Evolutionary conservation across 2,888 invertebrate genomes (phyloP).

Genomic region (Euproctis similis): DNA sequence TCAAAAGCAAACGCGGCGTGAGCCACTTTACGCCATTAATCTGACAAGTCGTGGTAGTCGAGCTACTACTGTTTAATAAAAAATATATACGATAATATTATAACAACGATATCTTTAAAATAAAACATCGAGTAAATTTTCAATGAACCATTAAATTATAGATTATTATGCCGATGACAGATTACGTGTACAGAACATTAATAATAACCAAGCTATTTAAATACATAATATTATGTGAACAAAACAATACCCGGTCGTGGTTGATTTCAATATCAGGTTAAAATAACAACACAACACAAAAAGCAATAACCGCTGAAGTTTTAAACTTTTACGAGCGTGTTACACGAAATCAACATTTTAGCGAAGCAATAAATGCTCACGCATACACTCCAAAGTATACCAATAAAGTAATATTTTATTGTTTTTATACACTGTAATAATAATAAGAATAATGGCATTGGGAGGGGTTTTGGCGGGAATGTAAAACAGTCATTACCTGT

Average conservation of each 20-base stretch:
- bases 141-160: no score
- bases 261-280: constrained; percentile 44
- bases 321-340: constrained; percentile 50
- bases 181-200: constrained; percentile 26
- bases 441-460: no score
- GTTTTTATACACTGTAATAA: constrained; percentile 31
- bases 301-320: constrained; percentile 39
- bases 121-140: no score
- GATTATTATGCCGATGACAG: no score
- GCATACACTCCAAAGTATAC: constrained; percentile 47
- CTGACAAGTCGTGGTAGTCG: no score
- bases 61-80: no score
- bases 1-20: no score
- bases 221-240: constrained; percentile 25
- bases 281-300: constrained; percentile 36
- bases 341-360: constrained; percentile 60
- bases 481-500: constrained; percentile 17
- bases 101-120: no score
- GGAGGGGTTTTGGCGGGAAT: no score
- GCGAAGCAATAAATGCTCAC: constrained; percentile 53
- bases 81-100: no score
- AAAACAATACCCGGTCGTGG: constrained; percentile 37
- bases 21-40: no score
- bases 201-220: constrained; percentile 17
- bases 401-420: constrained; percentile 40